A percentile compares a stretch with the other conserved stretches of the same genome.
Evolutionary conservation across 2,113 vertebrate genomes (phyloP).

Genomic region (Xyrauchen texanus): DNA sequence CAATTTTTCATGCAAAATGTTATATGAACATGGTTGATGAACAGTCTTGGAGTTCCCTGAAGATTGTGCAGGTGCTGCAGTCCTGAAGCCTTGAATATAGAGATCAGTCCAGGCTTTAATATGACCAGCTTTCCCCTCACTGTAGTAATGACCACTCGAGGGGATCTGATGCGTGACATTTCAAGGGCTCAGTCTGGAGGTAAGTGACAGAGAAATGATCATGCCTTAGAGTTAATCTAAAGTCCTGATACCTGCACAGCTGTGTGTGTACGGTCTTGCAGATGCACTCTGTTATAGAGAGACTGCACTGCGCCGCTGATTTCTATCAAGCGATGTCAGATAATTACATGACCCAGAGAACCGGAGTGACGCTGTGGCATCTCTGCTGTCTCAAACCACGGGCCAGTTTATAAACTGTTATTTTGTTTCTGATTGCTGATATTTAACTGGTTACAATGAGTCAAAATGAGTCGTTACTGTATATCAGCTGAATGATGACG

Average conservation of each 20-base stretch:
- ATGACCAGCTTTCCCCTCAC: conserved; percentile 28
- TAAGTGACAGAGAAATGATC: conserved; percentile 35
- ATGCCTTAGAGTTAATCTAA: conserved; percentile 29
- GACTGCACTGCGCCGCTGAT: conserved; percentile 7
- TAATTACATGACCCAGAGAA: conserved; percentile 24
- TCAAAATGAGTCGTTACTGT: no score
- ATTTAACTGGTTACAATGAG: no score
- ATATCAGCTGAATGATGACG: no score
- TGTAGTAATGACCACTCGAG: conserved; percentile 14
- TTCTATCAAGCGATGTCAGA: conserved; percentile 33
- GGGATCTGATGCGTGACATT: conserved; percentile 33
- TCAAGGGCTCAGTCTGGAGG: conserved; percentile 30
- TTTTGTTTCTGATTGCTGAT: neutral
- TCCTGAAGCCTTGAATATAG: conserved; percentile 11
- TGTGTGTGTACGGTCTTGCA: neutral
- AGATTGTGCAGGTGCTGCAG: neutral
- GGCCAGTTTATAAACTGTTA: neutral
- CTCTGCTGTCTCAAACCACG: neutral
- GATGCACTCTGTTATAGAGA: conserved; percentile 11
- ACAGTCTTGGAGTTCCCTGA: neutral
- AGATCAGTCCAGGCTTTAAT: conserved; percentile 34
- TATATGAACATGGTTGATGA: no score
- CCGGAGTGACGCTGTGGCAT: neutral
- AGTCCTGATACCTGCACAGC: conserved; percentile 11
- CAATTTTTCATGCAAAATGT: no score